Evolutionary conservation across 35 echinoderm and acorn worm species (phyloP).

Genomic region (Amphiura filiformis): DNA sequence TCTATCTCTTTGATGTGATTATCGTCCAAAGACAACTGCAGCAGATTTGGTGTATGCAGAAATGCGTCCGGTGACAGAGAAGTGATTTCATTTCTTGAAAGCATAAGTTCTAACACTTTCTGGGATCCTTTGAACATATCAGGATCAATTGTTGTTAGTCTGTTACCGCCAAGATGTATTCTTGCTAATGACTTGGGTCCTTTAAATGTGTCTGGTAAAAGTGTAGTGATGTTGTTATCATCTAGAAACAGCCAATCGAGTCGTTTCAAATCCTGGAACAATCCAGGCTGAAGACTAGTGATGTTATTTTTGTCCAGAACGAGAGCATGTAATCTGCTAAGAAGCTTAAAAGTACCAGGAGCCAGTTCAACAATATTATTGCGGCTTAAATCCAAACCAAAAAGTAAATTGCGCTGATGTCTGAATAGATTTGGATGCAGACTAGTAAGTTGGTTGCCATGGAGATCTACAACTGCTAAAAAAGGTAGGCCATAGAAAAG

Average conservation of each 20-base stretch:
- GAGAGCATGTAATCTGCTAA: background rate
- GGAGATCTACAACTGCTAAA: background rate
- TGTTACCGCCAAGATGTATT: background rate
- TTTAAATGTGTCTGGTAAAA: background rate
- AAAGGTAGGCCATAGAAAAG: background rate
- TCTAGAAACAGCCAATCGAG: background rate
- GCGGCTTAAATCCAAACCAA: background rate
- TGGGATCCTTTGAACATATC: background rate
- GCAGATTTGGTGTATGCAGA: background rate
- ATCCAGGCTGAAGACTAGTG: background rate
- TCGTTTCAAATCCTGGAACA: background rate
- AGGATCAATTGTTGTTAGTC: background rate
- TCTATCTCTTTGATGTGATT: background rate
- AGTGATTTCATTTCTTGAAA: background rate
- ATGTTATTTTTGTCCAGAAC: background rate
- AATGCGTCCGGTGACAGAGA: background rate
- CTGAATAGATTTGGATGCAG: background rate
- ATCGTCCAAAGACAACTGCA: background rate
- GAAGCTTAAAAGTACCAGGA: background rate
- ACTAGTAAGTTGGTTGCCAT: background rate
- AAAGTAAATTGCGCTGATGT: background rate
- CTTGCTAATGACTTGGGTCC: background rate
- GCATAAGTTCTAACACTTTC: background rate
- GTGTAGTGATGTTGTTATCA: background rate
- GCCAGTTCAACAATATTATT: background rate